A percentile compares a stretch with the other conserved stretches of the same genome.
Evolutionary conservation across 2,797 vertebrate species (phyloP).

Genomic region (Astyanax mexicanus): DNA sequence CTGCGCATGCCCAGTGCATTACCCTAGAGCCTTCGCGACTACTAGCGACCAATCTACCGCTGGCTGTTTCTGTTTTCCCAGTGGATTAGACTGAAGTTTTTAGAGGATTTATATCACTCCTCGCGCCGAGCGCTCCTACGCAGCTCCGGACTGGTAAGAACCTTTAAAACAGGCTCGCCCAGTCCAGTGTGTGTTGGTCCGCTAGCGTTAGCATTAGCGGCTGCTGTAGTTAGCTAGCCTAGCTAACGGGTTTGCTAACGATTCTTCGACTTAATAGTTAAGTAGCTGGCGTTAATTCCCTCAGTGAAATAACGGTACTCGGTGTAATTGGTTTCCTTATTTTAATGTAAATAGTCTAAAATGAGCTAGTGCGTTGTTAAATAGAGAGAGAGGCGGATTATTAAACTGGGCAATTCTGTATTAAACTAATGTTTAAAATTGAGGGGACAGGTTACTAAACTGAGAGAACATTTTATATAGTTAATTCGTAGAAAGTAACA

Average conservation of each 20-base stretch:
- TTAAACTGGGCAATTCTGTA: no score
- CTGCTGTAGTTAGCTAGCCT: conserved; percentile 10
- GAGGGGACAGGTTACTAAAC: no score
- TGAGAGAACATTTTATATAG: no score
- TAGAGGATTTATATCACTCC: background rate
- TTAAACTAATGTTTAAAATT: no score
- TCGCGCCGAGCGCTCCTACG: background rate
- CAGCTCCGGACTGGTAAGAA: conserved; percentile 24
- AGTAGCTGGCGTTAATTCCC: no score
- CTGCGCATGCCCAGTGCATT: background rate
- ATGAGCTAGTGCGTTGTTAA: no score
- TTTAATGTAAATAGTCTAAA: no score
- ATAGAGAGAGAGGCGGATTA: no score
- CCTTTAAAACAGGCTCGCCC: background rate
- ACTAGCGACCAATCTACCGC: background rate
- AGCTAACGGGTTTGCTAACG: background rate
- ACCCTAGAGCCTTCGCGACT: background rate
- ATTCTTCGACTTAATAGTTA: no score
- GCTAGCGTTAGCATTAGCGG: background rate
- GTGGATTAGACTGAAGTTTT: background rate
- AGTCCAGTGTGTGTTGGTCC: background rate
- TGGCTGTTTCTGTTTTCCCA: background rate
- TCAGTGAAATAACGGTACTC: no score
- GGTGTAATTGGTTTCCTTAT: no score
- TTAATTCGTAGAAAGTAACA: no score